Conservation (phyloP, 1,140 invertebrate species). For the Bombus confusus region DNA sequence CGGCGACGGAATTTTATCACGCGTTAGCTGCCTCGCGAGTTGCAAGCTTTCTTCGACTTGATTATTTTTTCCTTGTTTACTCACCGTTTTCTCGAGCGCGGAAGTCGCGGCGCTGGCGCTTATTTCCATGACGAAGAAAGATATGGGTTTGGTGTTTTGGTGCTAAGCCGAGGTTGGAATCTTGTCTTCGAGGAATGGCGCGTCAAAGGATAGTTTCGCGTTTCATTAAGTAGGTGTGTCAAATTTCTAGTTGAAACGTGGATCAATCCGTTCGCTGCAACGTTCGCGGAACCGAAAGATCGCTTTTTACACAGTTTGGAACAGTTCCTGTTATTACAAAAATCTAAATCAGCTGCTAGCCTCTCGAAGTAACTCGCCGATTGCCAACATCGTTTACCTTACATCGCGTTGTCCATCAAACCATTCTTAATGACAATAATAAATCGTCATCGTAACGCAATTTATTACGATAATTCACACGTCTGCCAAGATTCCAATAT, state of each 20-base stretch:
- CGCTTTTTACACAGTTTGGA: neutral
- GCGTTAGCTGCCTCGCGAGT: neutral
- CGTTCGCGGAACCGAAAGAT: neutral
- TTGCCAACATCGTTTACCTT: neutral
- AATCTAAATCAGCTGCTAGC: no score
- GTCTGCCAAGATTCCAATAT: neutral
- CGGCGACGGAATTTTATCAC: slow-evolving; percentile 11
- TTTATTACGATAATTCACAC: neutral
- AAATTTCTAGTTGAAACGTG: no score
- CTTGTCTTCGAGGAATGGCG: neutral
- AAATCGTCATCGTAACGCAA: neutral
- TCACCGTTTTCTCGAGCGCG: neutral
- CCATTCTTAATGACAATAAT: no score
- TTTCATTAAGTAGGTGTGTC: no score
- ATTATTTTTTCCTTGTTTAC: neutral
- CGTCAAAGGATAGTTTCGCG: no score
- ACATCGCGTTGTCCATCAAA: neutral
- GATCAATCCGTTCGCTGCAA: no score
- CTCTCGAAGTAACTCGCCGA: no score
- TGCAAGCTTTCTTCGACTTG: neutral
- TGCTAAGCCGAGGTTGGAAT: neutral
- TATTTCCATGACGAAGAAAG: neutral
- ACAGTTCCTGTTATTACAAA: no score
- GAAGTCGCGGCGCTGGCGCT: neutral
- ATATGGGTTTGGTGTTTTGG: neutral